Conservation (phyloP, 2,888 invertebrate genomes). For the Odontocerum albicorne region DNA sequence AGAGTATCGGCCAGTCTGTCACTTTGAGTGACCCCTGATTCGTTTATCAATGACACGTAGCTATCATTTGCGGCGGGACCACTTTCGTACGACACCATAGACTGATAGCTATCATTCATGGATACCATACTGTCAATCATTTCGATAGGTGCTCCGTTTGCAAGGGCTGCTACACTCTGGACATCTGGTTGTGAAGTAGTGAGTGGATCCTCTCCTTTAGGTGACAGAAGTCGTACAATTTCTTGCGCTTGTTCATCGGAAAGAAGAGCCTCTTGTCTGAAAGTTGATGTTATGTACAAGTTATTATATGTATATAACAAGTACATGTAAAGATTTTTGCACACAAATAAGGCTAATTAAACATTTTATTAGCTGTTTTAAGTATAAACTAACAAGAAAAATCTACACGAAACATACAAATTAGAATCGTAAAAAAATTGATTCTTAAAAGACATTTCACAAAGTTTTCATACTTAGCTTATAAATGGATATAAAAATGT, state of each 20-base stretch:
- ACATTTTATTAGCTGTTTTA: too few relatives aligned
- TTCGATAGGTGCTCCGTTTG: slow-evolving; percentile 35
- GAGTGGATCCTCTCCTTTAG: slow-evolving; percentile 50
- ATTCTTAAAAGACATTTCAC: too few relatives aligned
- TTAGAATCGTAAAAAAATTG: too few relatives aligned
- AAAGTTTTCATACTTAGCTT: too few relatives aligned
- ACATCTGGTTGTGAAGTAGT: slow-evolving; percentile 40
- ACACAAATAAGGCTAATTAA: too few relatives aligned
- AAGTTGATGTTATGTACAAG: too few relatives aligned
- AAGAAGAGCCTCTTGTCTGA: slow-evolving; percentile 76
- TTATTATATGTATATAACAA: too few relatives aligned
- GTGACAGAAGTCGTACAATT: slow-evolving; percentile 78
- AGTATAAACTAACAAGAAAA: too few relatives aligned
- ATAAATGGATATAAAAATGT: too few relatives aligned
- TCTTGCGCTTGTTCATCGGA: slow-evolving; percentile 91
- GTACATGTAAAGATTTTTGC: too few relatives aligned
- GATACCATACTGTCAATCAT: slow-evolving; percentile 48
- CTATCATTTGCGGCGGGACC: slow-evolving; percentile 31
- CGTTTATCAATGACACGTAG: slow-evolving; percentile 31
- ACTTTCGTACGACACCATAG: slow-evolving; percentile 58
- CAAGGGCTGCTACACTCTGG: slow-evolving; percentile 34
- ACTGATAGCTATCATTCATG: slow-evolving; percentile 61
- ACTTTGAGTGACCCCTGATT: slow-evolving; percentile 24
- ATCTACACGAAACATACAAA: too few relatives aligned
- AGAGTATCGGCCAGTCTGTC: slow-evolving; percentile 34